Percentiles rank a stretch among this genome's conserved stretches.
phyloP scores from a whole-genome alignment of 2,797 vertebrate genomes.

The Parauchenoglanis ngamensis region DNA sequence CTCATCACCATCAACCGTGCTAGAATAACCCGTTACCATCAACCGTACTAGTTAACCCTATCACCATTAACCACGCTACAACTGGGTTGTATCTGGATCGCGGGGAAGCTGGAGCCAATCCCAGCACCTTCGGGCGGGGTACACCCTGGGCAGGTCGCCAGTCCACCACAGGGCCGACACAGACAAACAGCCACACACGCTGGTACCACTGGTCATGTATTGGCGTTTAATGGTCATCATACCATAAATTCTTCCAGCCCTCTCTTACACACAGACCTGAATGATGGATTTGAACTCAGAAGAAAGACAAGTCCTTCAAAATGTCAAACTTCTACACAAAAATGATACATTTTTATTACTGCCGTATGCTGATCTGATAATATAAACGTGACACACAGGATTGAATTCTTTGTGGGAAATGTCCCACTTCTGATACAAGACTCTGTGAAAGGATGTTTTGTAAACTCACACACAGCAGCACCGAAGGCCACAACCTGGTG shows the following conservation, averaged over 20 bases:
- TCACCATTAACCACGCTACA: not conserved
- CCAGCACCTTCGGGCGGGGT: too few relatives aligned
- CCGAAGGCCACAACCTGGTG: not conserved
- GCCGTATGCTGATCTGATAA: not conserved
- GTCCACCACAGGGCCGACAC: too few relatives aligned
- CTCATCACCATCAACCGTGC: not conserved
- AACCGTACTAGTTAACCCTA: not conserved
- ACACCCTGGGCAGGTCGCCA: too few relatives aligned
- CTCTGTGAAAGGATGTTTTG: constrained; percentile 8
- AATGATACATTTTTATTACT: not conserved
- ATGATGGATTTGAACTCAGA: not conserved
- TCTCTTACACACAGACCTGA: not conserved
- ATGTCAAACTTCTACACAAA: not conserved
- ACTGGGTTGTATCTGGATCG: too few relatives aligned
- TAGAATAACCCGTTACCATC: not conserved
- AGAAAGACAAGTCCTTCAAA: not conserved
- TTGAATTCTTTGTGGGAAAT: not conserved
- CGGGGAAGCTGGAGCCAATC: too few relatives aligned
- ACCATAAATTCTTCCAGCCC: not conserved
- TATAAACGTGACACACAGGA: not conserved
- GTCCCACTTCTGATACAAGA: not conserved
- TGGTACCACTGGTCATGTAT: not conserved
- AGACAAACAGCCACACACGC: too few relatives aligned
- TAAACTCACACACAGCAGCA: not conserved
- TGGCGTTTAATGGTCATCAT: not conserved